A percentile compares a stretch with the other conserved stretches of the same genome.
Evolutionary conservation across 2,113 vertebrate species (phyloP).

Genomic region (Onychorhynchus coronatus): DNA sequence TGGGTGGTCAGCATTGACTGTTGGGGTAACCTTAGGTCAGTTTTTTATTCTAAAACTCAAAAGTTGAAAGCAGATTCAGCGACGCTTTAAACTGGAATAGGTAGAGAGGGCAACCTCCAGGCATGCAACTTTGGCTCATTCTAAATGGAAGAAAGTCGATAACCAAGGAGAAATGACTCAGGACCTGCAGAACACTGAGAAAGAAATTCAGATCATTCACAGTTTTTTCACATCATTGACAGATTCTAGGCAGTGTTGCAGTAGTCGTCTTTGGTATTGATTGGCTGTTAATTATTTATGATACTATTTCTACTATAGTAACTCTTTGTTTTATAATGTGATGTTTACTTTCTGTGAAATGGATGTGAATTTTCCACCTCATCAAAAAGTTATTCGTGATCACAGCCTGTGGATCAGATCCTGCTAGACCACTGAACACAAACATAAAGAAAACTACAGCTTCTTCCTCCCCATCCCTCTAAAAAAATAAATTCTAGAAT

Average conservation of each 20-base stretch:
- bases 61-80: not conserved
- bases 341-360: not conserved
- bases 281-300: not conserved
- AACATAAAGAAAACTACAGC: not conserved
- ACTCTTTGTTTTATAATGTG: not conserved
- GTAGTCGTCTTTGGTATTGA: not conserved
- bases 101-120: not conserved
- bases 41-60: not conserved
- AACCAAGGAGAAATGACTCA: not conserved
- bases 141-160: not conserved
- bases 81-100: not conserved
- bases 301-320: not conserved
- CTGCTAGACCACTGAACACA: not conserved
- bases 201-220: not conserved
- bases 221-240: not conserved
- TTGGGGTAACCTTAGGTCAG: not conserved
- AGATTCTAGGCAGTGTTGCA: not conserved
- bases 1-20: not conserved
- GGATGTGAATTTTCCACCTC: not conserved
- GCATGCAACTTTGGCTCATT: not conserved
- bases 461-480: rapidly evolving
- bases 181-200: not conserved
- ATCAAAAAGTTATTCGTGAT: not conserved
- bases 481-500: not conserved
- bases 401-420: not conserved